Evolutionary conservation across 2,113 vertebrate species (phyloP).

Genomic region (Microcebus jonahi): DNA sequence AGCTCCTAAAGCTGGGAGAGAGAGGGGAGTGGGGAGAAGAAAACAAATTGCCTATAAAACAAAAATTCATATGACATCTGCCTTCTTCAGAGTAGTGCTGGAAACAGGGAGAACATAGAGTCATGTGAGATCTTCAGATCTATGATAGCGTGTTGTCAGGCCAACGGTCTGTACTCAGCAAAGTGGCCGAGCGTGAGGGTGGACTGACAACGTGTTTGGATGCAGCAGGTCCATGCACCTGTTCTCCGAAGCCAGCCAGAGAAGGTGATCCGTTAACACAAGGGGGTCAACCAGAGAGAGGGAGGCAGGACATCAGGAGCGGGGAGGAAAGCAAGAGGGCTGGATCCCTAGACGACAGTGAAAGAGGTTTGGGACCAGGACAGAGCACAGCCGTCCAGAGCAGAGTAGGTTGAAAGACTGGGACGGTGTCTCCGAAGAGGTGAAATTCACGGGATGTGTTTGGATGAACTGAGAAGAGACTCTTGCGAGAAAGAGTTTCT

Average conservation of each 20-base stretch:
- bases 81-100: neutral
- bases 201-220: neutral
- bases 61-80: neutral
- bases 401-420: neutral
- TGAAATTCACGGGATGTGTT: accelerated
- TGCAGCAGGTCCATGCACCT: accelerated
- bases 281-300: too few relatives aligned
- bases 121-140: neutral
- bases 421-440: neutral
- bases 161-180: neutral
- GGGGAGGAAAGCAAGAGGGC: neutral
- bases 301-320: neutral
- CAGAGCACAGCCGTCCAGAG: too few relatives aligned
- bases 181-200: neutral
- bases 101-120: neutral
- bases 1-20: neutral
- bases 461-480: neutral
- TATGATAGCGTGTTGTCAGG: neutral
- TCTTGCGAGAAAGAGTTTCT: neutral
- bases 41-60: neutral
- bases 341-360: accelerated
- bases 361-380: neutral
- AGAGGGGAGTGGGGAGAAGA: neutral
- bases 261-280: accelerated
- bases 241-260: neutral